Base-by-base conservation (phyloP, 2,113 vertebrate species). In the Engraulis encrasicolus region DNA sequence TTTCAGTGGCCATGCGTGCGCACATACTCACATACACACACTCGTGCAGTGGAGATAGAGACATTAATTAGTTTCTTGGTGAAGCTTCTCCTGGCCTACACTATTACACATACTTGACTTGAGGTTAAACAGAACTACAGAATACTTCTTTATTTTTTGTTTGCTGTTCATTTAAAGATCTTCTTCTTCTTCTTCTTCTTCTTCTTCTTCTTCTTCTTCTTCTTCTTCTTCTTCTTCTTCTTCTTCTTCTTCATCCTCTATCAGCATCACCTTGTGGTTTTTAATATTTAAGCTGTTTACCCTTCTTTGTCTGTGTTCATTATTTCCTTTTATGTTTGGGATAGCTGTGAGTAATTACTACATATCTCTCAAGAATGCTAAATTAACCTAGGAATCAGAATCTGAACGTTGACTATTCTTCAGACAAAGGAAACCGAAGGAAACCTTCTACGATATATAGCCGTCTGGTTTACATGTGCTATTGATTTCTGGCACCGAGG, bases 41-140 rank as follows among this genome's bases (percentile, higher is more conserved):
- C 58, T 87, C 86, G 87, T 88, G 90, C 74, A 82, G 84, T 79
- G 84, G 82, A 87, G 89, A 91, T 81, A 79, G 66, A 89, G 86
- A 90, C 88, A 89, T 90, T 92, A 88, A 90, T 90, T 91, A 89
- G 86, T n/a, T 74, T 88, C 85, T 86, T 81, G 74, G 27, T 87
- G 80, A 86, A 91, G 90, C 31, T 49, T 34, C 31, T 1, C 58
- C 31, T n/a, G 1, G 19, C n/a, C 52, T 58, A n/a, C 23, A 66
- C 58, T 23, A 66, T 12, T 27, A 23, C 66, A 34, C 66, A 74
- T 14, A 74, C 66, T 74, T 23, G 66, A 34, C 66, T 74, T 23
- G 58, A 61, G 23, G 58, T 31, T 23, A 74, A 74, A 74, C 27
- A 74, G 11, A 74, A 74, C 40, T 45, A 45, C 40, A 45, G 40